Percentiles rank a stretch among this genome's conserved stretches.
Evolutionary conservation across 2,888 invertebrate species (phyloP).

Genomic region (Anodontia alba): DNA sequence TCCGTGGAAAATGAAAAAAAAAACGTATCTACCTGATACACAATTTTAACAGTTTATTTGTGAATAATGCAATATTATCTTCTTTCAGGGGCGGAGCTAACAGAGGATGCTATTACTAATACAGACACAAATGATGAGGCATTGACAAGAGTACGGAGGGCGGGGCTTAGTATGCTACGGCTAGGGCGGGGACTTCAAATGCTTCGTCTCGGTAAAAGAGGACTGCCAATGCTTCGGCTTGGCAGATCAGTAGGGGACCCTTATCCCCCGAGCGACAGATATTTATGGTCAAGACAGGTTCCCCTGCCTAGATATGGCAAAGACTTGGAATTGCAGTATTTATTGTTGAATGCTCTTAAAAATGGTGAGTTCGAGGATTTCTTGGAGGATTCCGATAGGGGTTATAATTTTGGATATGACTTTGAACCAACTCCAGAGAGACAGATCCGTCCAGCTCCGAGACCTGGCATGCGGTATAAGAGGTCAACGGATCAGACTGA

Average conservation of each 20-base stretch:
- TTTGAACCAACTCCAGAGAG: slow-evolving; percentile 51
- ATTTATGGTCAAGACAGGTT: slow-evolving; percentile 60
- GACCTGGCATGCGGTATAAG: slow-evolving; percentile 61
- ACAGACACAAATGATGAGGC: slow-evolving; percentile 42
- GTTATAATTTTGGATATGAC: slow-evolving; percentile 49
- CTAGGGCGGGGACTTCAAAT: slow-evolving; percentile 74
- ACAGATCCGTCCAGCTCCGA: slow-evolving; percentile 63
- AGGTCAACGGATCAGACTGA: slow-evolving; percentile 20
- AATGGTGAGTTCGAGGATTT: slow-evolving; percentile 46
- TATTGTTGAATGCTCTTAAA: slow-evolving; percentile 57
- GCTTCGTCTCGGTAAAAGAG: slow-evolving; percentile 75
- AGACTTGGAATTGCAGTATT: slow-evolving; percentile 58
- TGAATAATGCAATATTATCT: not conserved
- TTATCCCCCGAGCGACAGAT: slow-evolving; percentile 45
- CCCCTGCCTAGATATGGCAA: slow-evolving; percentile 69
- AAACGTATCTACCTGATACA: too few species aligned
- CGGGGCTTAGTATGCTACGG: slow-evolving; percentile 69
- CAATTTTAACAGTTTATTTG: too few species aligned
- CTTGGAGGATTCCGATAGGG: slow-evolving; percentile 16
- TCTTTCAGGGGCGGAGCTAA: slow-evolving; percentile 51
- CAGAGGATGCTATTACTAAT: slow-evolving; percentile 25
- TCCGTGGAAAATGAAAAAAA: too few species aligned
- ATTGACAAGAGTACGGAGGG: slow-evolving; percentile 61
- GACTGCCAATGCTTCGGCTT: slow-evolving; percentile 66
- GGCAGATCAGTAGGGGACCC: slow-evolving; percentile 54